Evolutionary conservation across 2,113 vertebrate species (phyloP), one percentile per base, ranked within the genome.

Genomic region (Lontra canadensis): DNA sequence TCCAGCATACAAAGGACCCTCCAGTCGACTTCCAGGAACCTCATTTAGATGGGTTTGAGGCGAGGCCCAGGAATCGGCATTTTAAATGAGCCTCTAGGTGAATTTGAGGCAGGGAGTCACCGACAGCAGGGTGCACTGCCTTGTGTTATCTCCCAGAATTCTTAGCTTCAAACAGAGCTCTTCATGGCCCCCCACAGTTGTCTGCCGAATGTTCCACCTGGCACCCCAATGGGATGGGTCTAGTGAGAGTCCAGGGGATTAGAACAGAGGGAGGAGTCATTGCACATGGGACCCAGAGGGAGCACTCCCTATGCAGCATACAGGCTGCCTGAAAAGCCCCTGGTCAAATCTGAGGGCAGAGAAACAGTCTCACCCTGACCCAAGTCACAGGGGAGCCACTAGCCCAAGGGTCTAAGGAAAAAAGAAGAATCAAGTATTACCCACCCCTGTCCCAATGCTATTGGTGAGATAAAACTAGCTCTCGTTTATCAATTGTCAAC

Each of bases 271-370:
- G 49, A 44, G 1, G 11, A 82, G 0, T 2, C 85, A 7, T 59
- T 0, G 0, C 7, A 12, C 31, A 39, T 20, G 49, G 47, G 61
- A 39, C 23, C 23, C 39, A 36, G 78, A n/a, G 8, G 10, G 63
- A 74, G 12, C 34, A 29, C 11, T 36, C 63, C 44, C 29, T 0
- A 9, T 47, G 57, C 57, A 8, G 47, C 31, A 1, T 1, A 31
- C 0, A 3, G 44, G n/a, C 3, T 1, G 15, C 3, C 0, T 4
- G 36, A 55, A 57, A 61, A 65, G 2, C 13, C 8, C n/a, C 61
- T 34, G 52, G 4, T 47, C 71, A 88, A 76, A 36, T 23, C 44
- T 76, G 44, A 85, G 84, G 44, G 13, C 14, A 7, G 83, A 74
- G 82, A 67, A 81, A 88, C 3, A 59, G 39, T 55, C 31, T 15